Conservation (phyloP, 2,797 vertebrate genomes). For the Brachymystax lenok region DNA sequence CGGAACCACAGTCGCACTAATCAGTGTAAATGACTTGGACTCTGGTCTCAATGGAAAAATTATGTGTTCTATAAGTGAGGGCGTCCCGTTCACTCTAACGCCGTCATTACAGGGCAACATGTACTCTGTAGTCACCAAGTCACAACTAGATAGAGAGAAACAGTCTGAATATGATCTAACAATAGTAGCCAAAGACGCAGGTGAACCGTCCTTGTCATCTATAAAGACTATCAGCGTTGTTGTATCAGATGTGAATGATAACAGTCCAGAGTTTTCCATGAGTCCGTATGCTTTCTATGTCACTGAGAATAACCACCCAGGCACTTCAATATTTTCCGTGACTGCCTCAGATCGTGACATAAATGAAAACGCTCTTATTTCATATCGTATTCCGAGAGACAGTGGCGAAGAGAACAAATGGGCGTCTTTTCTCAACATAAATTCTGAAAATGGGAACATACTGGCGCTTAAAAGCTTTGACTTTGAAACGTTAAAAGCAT, state of each 20-base stretch:
- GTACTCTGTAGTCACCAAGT: constrained; percentile 65
- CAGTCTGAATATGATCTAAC: constrained; percentile 61
- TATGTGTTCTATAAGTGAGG: constrained; percentile 28
- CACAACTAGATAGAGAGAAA: constrained; percentile 69
- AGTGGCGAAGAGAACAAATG: constrained; percentile 25
- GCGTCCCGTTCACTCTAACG: constrained; percentile 58
- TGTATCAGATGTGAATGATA: constrained; percentile 82
- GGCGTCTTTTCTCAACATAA: constrained; percentile 48
- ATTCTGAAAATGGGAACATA: constrained; percentile 72
- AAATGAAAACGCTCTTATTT: constrained; percentile 40
- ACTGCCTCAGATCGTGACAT: constrained; percentile 44
- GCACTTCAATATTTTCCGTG: constrained; percentile 34
- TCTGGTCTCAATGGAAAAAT: constrained; percentile 64
- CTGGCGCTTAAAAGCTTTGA: constrained; percentile 76
- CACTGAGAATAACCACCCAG: constrained; percentile 73
- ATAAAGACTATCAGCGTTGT: constrained; percentile 62
- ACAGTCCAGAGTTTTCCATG: constrained; percentile 72
- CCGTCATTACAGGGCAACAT: constrained; percentile 60
- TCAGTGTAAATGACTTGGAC: constrained; percentile 70
- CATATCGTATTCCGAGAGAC: constrained; percentile 34
- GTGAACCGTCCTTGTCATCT: constrained; percentile 61
- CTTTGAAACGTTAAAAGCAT: constrained; percentile 61
- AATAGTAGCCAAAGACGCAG: constrained; percentile 66
- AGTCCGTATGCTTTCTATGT: constrained; percentile 78
- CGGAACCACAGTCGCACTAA: constrained; percentile 69